Evolutionary conservation across 1,140 invertebrate species (phyloP), one percentile per base, ranked within the genome.

Genomic region (Stegodyphus dumicola): DNA sequence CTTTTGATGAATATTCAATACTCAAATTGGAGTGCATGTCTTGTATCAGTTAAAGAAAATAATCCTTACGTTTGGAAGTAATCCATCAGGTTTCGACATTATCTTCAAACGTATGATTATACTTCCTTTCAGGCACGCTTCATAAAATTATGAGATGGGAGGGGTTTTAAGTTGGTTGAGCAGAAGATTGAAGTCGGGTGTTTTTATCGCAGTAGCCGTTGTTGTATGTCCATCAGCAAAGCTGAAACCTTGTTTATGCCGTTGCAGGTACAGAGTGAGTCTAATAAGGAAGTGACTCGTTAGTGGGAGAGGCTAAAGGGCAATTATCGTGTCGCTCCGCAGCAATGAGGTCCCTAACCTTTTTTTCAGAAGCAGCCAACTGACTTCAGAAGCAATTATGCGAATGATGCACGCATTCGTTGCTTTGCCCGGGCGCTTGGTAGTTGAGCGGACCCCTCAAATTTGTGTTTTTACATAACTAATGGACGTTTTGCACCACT

Each of bases 221-320:
- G 78, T 81, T 73, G 78, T 81, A 66, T 49, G 49, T 71, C 67
- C n/a, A 48, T 6, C 77, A 11, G 15, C n/a, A 11, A 56, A 79
- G 78, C 33, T 33, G 33, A 33, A 33, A 33, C 48, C 60, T 75
- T 75, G 80, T 83, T 83, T 75, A 66, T 83, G 71, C 49, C 51
- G 60, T 56, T 85, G 64, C 81, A 77, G 81, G 81, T 85, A 85
- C 81, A 13, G 49, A 48, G 77, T 7, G 69, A 51, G 53, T 53
- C 69, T 86, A 86, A 86, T 86, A 86, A 86, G 84, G 84, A 86
- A 86, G 75, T 86, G 76, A 67, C 67, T 86, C 67, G 78, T 86
- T 86, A 86, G 18, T 15, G 84, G 84, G 70, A 66, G 75, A 71
- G 84, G 84, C 84, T 73, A 77, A 78, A 85, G 81, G 81, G 73